These are phyloP conservation scores for Porites divaricata DNA, from an alignment of 92 coral and sea anemone species.

Conservation along the genomic window DNA sequence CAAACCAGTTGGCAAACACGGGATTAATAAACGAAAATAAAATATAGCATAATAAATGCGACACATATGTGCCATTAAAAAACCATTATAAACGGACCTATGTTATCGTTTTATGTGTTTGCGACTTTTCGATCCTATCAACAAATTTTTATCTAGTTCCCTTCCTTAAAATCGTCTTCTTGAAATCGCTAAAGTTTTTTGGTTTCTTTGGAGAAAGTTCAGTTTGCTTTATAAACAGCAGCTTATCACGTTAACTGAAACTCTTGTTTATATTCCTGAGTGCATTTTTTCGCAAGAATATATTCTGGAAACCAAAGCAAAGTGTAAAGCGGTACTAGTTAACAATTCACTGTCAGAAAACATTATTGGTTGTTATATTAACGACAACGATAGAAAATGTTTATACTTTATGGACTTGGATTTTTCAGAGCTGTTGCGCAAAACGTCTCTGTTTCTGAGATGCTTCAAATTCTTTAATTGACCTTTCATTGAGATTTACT, in stretches of 20 bases:
- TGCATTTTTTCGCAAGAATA: slow-evolving; percentile 28
- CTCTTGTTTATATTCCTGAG: slow-evolving; percentile 19
- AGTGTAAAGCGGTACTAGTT: not conserved
- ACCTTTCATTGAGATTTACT: slow-evolving; percentile 27
- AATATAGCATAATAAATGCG: no score
- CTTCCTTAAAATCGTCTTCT: not conserved
- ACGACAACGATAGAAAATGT: slow-evolving; percentile 16
- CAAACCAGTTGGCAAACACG: no score
- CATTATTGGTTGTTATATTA: not conserved
- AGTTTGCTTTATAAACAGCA: slow-evolving; percentile 31
- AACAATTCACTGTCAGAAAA: not conserved
- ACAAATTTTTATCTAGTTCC: not conserved
- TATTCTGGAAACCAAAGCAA: slow-evolving; percentile 11
- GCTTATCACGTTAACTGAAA: not conserved
- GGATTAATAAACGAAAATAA: not conserved
- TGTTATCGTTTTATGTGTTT: slow-evolving; percentile 2
- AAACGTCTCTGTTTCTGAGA: slow-evolving; percentile 5
- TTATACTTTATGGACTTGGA: not conserved
- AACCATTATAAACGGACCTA: not conserved
- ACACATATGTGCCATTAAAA: not conserved
- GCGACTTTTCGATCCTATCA: slow-evolving; percentile 8
- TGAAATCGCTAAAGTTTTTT: slow-evolving; percentile 12
- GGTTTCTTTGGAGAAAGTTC: not conserved
- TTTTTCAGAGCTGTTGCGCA: slow-evolving; percentile 2
- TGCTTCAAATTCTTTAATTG: slow-evolving; percentile 37